Evolutionary conservation across 2,888 invertebrate genomes (phyloP), one percentile per base, ranked within the genome.

Genomic region (Phytoseiulus persimilis): DNA sequence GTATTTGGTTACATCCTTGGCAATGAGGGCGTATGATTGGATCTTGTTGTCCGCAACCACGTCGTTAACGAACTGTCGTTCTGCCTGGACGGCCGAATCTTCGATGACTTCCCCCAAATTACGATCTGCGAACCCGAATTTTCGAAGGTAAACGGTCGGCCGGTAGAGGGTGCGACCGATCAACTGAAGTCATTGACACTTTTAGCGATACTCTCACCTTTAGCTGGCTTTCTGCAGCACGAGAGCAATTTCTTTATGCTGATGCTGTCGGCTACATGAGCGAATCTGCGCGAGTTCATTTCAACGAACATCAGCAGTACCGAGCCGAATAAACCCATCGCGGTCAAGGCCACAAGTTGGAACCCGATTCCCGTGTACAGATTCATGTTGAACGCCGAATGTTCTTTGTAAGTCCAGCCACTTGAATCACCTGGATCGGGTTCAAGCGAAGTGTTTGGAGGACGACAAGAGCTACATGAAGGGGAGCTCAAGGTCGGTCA

Each of bases 1-100:
- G 84, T 93, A 93, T 92, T 96, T 96, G 91, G 94, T 94, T 0
- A 96, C 91, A 90, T 94, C 93, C 89, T 94, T 92, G 0, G 95
- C 94, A 5, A 95, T 91, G 91, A 95, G 92, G 23, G 94, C 93
- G 91, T 94, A 92, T 32, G 91, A 90, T 3, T 90, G 14, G 31
- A 91, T 90, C 11, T 92, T 90, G 0, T 90, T 87, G 0, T 87
- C 9, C n/a, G 91, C 33, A 28, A 90, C 87, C 0, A 90, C 90
- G 3, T 91, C 92, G 32, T 92, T 91, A 3, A 93, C 91, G 90
- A 92, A 91, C 31, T 92, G 91, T 89, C 92, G 91, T 91, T 93
- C 93, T 5, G 90, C 91, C 11, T 91, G 91, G 6, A 93, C 93
- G 91, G 93, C 93, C 23, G 92, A 92, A 91, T 93, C 93, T 90